Evolutionary conservation across 2,797 vertebrate species (phyloP).

Genomic region (Sebastes vulpes): DNA sequence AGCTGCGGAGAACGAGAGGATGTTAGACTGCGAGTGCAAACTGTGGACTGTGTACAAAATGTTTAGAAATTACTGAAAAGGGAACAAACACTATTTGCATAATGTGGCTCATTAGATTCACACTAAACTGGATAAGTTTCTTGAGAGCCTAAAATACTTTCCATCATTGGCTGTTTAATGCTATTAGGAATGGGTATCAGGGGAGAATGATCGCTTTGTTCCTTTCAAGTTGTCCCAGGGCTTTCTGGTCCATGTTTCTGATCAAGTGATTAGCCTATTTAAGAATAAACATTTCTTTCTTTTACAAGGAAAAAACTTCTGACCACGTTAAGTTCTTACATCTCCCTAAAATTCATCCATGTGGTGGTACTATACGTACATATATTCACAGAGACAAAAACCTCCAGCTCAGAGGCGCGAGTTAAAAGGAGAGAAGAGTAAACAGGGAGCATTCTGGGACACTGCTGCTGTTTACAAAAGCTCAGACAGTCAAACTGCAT

Average conservation of each 20-base stretch:
- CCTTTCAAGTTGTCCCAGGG: conserved; percentile 39
- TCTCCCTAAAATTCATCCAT: neutral
- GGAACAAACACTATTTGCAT: conserved; percentile 42
- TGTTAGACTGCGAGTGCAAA: conserved; percentile 2
- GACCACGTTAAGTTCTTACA: neutral
- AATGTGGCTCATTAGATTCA: conserved; percentile 55
- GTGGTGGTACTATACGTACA: neutral
- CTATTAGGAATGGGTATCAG: conserved; percentile 46
- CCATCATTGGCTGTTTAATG: conserved; percentile 54
- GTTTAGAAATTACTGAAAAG: conserved; percentile 19
- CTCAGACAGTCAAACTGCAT: conserved; percentile 6
- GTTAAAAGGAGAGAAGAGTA: conserved; percentile 17
- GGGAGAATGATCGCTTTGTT: conserved; percentile 45
- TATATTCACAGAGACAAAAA: conserved; percentile 4
- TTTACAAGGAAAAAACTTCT: neutral
- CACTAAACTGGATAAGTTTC: conserved; percentile 47
- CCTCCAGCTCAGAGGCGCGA: conserved; percentile 5
- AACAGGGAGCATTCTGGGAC: conserved; percentile 27
- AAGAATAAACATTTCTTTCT: conserved; percentile 1
- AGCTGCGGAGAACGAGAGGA: conserved; percentile 85
- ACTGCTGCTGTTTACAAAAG: conserved; percentile 20
- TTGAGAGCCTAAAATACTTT: conserved; percentile 49
- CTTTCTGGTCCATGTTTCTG: conserved; percentile 34
- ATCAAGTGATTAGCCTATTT: conserved; percentile 49
- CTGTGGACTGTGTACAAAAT: conserved; percentile 6